phyloP scores from a whole-genome alignment of 2,888 invertebrate genomes.

The Luffia ferchaultella region DNA sequence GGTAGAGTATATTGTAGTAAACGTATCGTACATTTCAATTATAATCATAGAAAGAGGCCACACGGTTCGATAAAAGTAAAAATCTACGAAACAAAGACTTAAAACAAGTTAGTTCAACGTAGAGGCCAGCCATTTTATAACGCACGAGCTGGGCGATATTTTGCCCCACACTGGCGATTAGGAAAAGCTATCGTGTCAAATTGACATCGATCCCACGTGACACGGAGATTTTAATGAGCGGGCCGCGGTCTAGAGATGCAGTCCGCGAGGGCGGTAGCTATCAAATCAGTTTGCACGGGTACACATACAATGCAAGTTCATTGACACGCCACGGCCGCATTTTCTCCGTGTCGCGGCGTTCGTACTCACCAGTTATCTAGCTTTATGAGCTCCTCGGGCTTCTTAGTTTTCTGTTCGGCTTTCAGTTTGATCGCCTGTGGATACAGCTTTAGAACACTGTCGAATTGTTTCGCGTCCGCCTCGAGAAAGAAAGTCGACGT shows the following conservation, averaged over 20 bases:
- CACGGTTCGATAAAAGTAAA: constrained; percentile 19
- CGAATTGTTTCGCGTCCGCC: constrained; percentile 87
- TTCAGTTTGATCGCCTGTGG: constrained; percentile 90
- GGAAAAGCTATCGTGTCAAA: constrained; percentile 66
- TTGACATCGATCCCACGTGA: constrained; percentile 80
- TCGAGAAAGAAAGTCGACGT: constrained; percentile 94
- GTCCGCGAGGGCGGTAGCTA: constrained; percentile 72
- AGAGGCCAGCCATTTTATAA: constrained; percentile 65
- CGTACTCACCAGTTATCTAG: constrained; percentile 92
- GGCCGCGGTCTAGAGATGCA: constrained; percentile 69
- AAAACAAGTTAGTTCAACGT: constrained; percentile 25
- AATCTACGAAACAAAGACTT: neutral
- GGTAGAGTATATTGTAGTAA: no score
- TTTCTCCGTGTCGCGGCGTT: constrained; percentile 63
- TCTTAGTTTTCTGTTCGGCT: constrained; percentile 90
- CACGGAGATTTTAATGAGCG: constrained; percentile 75
- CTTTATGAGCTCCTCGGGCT: constrained; percentile 93
- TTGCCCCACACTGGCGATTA: constrained; percentile 58
- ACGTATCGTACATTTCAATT: no score
- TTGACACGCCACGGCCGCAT: constrained; percentile 69
- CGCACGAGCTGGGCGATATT: constrained; percentile 62
- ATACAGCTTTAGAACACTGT: constrained; percentile 89
- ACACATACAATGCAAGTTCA: constrained; percentile 69
- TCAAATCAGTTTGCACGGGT: constrained; percentile 69
- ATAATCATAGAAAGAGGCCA: no score